Evolutionary conservation across 2,888 invertebrate species (phyloP), one percentile per base, ranked within the genome.

Genomic region (Tenodera sinensis): DNA sequence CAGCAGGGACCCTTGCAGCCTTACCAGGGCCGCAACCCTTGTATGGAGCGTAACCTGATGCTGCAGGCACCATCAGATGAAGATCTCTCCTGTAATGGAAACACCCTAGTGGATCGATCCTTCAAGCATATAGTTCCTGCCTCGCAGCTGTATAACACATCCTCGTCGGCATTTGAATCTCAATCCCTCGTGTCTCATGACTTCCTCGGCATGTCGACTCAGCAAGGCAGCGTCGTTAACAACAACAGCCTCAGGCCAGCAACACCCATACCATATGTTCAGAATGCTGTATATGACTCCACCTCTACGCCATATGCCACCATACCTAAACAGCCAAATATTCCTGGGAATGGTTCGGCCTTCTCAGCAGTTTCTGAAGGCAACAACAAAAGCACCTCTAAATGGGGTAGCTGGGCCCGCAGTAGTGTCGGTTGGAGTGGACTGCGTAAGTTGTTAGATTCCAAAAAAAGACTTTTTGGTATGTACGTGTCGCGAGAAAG

Each of bases 21-120:
- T 0, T 97, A 97, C 93, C 97, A 98, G 93, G 98, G 98, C 1
- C 94, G 97, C 47, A 98, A 98, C 94, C 96, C 96, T 15, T 98
- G 97, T 91, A 94, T 96, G 92, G 97, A 97, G 92, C 94, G 97
- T 15, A 97, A 97, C 93, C 93, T 96, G 91, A 95, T 95, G 94
- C 93, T 95, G 90, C 93, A 95, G 91, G 93, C 94, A 88, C 93
- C 94, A 91, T 94, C 95, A 90, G 93, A 95, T 91, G 94, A 95
- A 91, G 95, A 95, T 91, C 92, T 95, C 3, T 93, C 94, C 2
- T 93, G 94, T 27, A 92, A 93, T 28, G 93, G 93, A 28, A 93
- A 93, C 91, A 92, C 92, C 0, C 91, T 94, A 71, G 91, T 94
- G 25, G 92, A 92, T 28, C 92, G 92, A 84, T 91, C 91, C 14